Evolutionary conservation across 2,888 invertebrate species (phyloP).

Genomic region (Mystacides longicornis): DNA sequence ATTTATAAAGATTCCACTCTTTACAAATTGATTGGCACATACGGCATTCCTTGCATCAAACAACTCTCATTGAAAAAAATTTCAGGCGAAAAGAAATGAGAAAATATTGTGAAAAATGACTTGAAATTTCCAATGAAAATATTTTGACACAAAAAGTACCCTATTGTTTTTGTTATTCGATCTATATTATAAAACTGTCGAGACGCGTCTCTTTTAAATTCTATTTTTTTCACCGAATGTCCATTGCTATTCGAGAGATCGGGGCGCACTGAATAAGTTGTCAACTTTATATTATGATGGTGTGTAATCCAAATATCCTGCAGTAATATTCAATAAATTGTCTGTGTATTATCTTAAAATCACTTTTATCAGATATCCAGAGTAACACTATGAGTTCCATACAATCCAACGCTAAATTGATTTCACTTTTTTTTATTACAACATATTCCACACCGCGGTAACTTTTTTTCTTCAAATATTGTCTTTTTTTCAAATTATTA

Average conservation of each 20-base stretch:
- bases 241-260: background rate
- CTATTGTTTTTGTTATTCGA: background rate
- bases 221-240: background rate
- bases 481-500: background rate
- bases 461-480: background rate
- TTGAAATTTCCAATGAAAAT: too few relatives aligned
- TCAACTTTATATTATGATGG: background rate
- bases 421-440: background rate
- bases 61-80: too few relatives aligned
- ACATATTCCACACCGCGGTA: background rate
- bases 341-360: background rate
- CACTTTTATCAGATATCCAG: background rate
- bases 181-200: background rate
- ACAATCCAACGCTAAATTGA: background rate
- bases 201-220: background rate
- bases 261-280: constrained; percentile 1
- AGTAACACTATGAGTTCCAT: background rate
- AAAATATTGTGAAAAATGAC: too few relatives aligned
- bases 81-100: too few relatives aligned
- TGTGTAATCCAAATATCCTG: background rate
- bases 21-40: too few relatives aligned
- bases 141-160: too few relatives aligned
- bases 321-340: background rate
- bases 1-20: too few relatives aligned
- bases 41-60: too few relatives aligned